A percentile compares a stretch with the other conserved stretches of the same genome.
Conservation (phyloP, 37 sponge, comb jelly and placozoan genomes). For the Chondrosia reniformis region DNA sequence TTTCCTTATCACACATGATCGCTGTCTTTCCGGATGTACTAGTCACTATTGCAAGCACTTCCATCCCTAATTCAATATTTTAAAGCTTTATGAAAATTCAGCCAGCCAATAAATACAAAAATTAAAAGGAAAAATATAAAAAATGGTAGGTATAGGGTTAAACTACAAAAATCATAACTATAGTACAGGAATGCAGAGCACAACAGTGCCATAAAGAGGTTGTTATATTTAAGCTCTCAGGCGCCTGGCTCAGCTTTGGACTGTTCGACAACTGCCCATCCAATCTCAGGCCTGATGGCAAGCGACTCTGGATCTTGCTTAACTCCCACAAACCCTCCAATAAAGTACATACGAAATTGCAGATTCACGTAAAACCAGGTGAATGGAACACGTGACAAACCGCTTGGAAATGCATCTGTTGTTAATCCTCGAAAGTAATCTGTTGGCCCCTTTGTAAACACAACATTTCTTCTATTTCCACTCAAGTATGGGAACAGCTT, state of each 20-base stretch:
- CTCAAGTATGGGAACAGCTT: conserved; percentile 42
- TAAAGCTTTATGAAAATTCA: too few species aligned
- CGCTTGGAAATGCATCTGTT: conserved; percentile 31
- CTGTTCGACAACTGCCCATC: conserved; percentile 58
- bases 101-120: too few species aligned
- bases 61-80: too few species aligned
- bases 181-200: too few species aligned
- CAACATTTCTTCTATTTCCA: not conserved
- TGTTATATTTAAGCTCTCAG: too few species aligned
- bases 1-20: too few species aligned
- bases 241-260: not conserved
- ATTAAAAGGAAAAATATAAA: too few species aligned
- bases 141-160: too few species aligned
- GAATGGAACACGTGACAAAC: conserved; percentile 37
- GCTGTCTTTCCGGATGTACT: too few species aligned
- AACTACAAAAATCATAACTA: too few species aligned
- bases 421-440: conserved; percentile 1
- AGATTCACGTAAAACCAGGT: conserved; percentile 10
- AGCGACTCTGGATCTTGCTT: conserved; percentile 30
- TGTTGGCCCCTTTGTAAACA: not conserved
- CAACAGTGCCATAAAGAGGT: too few species aligned
- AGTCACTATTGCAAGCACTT: too few species aligned
- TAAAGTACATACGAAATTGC: conserved; percentile 34
- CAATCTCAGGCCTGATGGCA: conserved; percentile 48
- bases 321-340: conserved; percentile 54